A percentile compares a stretch with the other conserved stretches of the same genome.
Evolutionary conservation across 2,113 vertebrate species (phyloP).

Genomic region (Caranx ignobilis): DNA sequence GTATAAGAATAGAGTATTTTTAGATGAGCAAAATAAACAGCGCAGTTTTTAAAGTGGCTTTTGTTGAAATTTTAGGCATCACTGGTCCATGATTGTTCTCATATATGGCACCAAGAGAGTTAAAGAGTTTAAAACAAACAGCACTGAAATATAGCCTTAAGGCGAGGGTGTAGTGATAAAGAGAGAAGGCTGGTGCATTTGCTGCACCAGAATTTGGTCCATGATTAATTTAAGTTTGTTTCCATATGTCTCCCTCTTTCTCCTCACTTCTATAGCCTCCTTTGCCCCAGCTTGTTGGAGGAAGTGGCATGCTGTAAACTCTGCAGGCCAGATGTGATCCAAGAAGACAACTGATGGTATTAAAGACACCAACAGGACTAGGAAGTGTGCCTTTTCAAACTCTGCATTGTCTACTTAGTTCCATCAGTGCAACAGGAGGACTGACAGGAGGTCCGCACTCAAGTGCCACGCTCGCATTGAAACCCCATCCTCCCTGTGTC

Average conservation of each 20-base stretch:
- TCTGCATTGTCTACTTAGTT: conserved; percentile 61
- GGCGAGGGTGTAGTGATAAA: too few species aligned
- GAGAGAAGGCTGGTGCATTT: neutral
- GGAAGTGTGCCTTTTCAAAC: conserved; percentile 79
- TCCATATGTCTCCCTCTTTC: conserved; percentile 27
- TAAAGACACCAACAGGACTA: conserved; percentile 61
- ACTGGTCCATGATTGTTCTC: neutral
- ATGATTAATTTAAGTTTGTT: neutral
- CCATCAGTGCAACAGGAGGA: conserved; percentile 71
- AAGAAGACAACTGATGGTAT: conserved; percentile 60
- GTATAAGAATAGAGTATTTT: too few species aligned
- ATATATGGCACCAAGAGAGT: neutral
- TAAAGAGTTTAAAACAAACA: neutral
- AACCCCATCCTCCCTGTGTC: conserved; percentile 50
- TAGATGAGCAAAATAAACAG: too few species aligned
- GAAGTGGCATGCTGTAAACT: conserved; percentile 64
- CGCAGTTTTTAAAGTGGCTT: too few species aligned
- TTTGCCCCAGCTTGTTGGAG: conserved; percentile 53
- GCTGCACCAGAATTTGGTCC: neutral
- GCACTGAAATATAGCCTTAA: neutral
- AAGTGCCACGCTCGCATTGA: conserved; percentile 59
- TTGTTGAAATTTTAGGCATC: neutral
- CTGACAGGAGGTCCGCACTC: conserved; percentile 69
- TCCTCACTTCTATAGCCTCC: conserved; percentile 22
- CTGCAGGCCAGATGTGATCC: conserved; percentile 78